A percentile compares a stretch with the other conserved stretches of the same genome.
phyloP scores from a whole-genome alignment of 2,888 invertebrate genomes.

The Habrosyne pyritoides region DNA sequence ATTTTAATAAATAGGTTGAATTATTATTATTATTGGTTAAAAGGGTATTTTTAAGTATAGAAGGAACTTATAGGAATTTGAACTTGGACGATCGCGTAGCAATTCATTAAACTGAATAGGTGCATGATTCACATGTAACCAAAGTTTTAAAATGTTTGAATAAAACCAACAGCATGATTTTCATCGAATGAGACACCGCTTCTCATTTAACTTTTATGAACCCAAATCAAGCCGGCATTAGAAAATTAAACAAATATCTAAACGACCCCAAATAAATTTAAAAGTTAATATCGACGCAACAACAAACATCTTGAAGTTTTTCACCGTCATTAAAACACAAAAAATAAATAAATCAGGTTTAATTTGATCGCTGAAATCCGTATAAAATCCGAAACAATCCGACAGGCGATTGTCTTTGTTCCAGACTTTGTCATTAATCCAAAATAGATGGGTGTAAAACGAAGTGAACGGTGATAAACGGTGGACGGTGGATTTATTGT shows the following conservation, averaged over 20 bases:
- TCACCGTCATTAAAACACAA: slow-evolving; percentile 6
- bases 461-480: slow-evolving; percentile 21
- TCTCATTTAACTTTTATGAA: slow-evolving; percentile 9
- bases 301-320: slow-evolving; percentile 3
- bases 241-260: slow-evolving; percentile 1
- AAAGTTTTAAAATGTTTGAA: too few relatives aligned
- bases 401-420: slow-evolving; percentile 43
- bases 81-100: too few relatives aligned
- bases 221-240: not conserved
- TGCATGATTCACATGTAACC: too few relatives aligned
- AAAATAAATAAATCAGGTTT: slow-evolving; percentile 11
- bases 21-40: too few relatives aligned
- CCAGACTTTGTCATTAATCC: slow-evolving; percentile 63
- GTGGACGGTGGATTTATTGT: slow-evolving; percentile 52
- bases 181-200: not conserved
- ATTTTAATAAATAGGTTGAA: too few relatives aligned
- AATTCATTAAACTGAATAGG: too few relatives aligned
- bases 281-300: not conserved
- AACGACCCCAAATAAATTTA: not conserved
- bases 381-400: slow-evolving; percentile 21
- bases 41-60: too few relatives aligned
- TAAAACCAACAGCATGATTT: too few relatives aligned
- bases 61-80: too few relatives aligned
- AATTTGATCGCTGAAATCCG: slow-evolving; percentile 13
- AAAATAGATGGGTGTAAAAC: slow-evolving; percentile 62